phyloP scores from a whole-genome alignment of 2,888 invertebrate species.

The Athrips mouffetella region DNA sequence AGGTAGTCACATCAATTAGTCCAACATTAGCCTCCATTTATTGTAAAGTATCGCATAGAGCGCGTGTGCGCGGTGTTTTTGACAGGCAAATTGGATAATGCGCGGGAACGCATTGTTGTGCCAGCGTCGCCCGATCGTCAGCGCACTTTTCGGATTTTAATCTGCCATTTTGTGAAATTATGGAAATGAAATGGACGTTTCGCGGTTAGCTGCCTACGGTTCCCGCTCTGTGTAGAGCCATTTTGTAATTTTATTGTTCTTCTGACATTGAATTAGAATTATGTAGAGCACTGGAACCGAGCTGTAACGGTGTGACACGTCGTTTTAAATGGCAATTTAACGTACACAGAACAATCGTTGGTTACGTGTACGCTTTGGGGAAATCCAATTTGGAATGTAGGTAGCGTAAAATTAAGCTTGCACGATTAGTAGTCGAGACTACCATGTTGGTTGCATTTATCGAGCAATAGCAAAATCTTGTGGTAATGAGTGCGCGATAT shows the following conservation, averaged over 20 bases:
- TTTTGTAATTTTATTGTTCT: conserved; percentile 57
- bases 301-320: conserved; percentile 18
- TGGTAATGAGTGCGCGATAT: conserved; percentile 20
- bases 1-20: conserved; percentile 4
- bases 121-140: conserved; percentile 59
- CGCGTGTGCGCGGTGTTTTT: conserved; percentile 57
- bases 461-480: conserved; percentile 9
- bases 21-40: conserved; percentile 13
- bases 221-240: conserved; percentile 38
- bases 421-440: neutral
- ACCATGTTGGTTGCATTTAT: neutral
- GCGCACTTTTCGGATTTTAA: conserved; percentile 67
- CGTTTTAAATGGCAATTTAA: conserved; percentile 12
- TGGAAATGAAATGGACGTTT: conserved; percentile 73
- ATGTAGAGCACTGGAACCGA: conserved; percentile 24
- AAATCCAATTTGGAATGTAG: conserved; percentile 4
- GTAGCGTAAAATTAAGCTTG: conserved; percentile 9
- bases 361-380: conserved; percentile 1
- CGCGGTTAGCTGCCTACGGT: conserved; percentile 66
- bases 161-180: conserved; percentile 72
- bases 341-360: conserved; percentile 9
- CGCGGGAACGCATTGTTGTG: conserved; percentile 69
- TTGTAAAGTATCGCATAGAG: conserved; percentile 18
- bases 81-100: conserved; percentile 74
- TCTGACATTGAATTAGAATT: conserved; percentile 49